phyloP scores from a whole-genome alignment of 1,140 invertebrate species.

The Halictus rubicundus region DNA sequence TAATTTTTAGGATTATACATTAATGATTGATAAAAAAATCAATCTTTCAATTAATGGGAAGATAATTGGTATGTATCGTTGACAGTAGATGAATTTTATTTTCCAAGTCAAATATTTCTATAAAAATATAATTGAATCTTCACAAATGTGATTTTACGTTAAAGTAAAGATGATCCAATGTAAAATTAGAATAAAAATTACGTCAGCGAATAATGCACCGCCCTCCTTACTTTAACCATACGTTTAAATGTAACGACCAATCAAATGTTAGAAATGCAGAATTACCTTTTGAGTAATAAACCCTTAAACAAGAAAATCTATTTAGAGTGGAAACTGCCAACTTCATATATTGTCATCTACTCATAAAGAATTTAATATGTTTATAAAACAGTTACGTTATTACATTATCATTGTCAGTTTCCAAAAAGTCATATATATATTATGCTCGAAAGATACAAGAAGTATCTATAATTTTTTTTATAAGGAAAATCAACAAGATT shows the following conservation, averaged over 20 bases:
- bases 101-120: not conserved
- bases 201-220: slow-evolving; percentile 29
- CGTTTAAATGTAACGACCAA: slow-evolving; percentile 24
- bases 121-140: not conserved
- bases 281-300: slow-evolving; percentile 42
- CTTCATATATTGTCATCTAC: no score
- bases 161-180: not conserved
- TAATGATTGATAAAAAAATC: slow-evolving; percentile 14
- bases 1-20: not conserved
- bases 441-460: no score
- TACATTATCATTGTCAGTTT: no score
- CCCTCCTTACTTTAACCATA: not conserved
- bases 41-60: not conserved
- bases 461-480: no score
- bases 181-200: slow-evolving; percentile 42
- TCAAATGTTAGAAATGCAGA: slow-evolving; percentile 27
- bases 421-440: no score
- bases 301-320: not conserved
- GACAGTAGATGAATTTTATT: slow-evolving; percentile 2
- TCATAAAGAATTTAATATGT: no score
- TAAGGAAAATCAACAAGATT: no score
- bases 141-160: not conserved
- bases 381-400: no score
- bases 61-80: not conserved
- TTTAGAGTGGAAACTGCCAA: not conserved